phyloP scores from a whole-genome alignment of 2,888 invertebrate species.

The Silvanus unidentatus region DNA sequence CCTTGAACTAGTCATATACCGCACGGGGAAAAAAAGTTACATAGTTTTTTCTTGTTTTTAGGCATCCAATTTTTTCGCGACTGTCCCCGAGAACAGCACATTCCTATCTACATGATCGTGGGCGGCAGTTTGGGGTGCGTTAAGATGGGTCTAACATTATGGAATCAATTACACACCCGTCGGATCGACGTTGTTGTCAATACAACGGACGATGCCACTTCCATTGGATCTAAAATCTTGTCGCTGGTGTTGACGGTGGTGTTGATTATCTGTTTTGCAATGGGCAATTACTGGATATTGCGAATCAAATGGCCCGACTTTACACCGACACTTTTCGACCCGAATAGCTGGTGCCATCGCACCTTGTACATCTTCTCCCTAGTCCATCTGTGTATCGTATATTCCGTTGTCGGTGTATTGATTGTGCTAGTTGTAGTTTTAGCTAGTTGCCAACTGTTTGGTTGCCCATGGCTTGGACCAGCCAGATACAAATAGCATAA shows the following conservation, averaged over 20 bases:
- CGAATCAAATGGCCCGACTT: constrained; percentile 73
- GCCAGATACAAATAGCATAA: constrained; percentile 59
- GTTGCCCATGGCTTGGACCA: constrained; percentile 64
- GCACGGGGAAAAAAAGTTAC: too few relatives aligned
- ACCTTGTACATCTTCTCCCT: constrained; percentile 72
- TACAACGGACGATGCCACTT: constrained; percentile 47
- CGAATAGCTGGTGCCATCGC: constrained; percentile 73
- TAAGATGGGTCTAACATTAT: constrained; percentile 62
- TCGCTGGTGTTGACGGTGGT: constrained; percentile 63
- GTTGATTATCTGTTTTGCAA: constrained; percentile 67
- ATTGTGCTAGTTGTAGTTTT: constrained; percentile 56
- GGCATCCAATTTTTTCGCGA: constrained; percentile 74
- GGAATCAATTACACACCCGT: constrained; percentile 59
- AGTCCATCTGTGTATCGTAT: constrained; percentile 66
- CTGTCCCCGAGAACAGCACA: constrained; percentile 69
- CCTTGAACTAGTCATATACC: too few relatives aligned
- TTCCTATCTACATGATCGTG: constrained; percentile 80
- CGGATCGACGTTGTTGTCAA: constrained; percentile 35
- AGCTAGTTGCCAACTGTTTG: constrained; percentile 64
- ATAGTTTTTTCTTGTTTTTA: constrained; percentile 39
- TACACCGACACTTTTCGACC: constrained; percentile 64
- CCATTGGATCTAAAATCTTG: constrained; percentile 57
- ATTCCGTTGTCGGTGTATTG: constrained; percentile 56
- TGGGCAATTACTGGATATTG: constrained; percentile 75
- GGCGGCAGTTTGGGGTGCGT: constrained; percentile 70